These are phyloP conservation scores for Sinosuthora webbiana DNA, from an alignment of 2,113 vertebrate species.

Conservation along the genomic window DNA sequence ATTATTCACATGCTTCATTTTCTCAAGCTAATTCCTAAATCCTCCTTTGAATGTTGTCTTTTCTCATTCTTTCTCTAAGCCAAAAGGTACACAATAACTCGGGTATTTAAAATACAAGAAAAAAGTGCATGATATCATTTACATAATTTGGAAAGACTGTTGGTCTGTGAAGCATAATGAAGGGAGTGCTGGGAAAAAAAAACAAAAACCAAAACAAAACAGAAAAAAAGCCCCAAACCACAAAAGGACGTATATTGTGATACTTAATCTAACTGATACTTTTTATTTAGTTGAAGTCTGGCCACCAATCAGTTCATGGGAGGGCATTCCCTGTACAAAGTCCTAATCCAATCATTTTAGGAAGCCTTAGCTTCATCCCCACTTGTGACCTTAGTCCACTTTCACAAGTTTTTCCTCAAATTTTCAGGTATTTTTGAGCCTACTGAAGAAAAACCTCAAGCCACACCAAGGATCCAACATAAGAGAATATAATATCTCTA, in stretches of 20 bases:
- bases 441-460: not conserved
- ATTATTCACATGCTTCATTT: slow-evolving; percentile 33
- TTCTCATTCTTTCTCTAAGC: not conserved
- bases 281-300: not conserved
- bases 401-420: not conserved
- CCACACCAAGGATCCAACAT: not conserved
- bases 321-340: not conserved
- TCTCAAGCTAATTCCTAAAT: slow-evolving; percentile 27
- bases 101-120: not conserved
- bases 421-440: not conserved
- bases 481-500: not conserved
- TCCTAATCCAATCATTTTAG: not conserved
- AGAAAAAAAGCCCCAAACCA: not conserved
- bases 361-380: not conserved
- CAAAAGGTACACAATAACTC: not conserved
- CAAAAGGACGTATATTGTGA: not conserved
- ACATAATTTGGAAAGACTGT: not conserved
- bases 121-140: not conserved
- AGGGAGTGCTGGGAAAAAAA: not conserved
- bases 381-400: not conserved
- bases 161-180: not conserved
- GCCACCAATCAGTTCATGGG: not conserved
- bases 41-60: slow-evolving; percentile 18
- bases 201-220: not conserved
- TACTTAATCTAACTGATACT: not conserved